Base-by-base conservation (phyloP, 1,140 invertebrate species). In the Polypedilum pembai region DNA sequence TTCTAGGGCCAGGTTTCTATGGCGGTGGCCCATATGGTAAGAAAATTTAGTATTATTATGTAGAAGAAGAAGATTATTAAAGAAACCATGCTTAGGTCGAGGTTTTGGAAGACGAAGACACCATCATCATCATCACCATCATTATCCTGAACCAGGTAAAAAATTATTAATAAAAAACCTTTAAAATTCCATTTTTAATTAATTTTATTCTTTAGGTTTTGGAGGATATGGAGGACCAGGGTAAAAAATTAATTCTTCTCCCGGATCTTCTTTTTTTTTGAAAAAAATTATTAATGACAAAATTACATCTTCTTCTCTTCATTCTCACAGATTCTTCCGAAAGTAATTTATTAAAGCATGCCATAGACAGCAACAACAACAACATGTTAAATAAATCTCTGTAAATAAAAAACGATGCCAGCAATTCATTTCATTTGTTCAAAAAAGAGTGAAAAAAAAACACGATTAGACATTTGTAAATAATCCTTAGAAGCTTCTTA, bases 51-150 rank as follows among this genome's bases (percentile, higher is more conserved):
- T 33, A 3, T 33, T 33, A 5, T 33, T 33, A 33, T 33, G 24
- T 33, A 33, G 24, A 5, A 33, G 24, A 33, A 33, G 5, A n/a
- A 33, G 5, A 33, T 33, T 33, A 33, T 5, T 33, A 33, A 33
- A 33, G 24, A 33, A 33, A 33, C 1, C 1, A 56, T 56, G 0
- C 3, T 21, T 69, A 18, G 65, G 17, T 20, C 65, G 7, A 21
- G 65, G 65, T 7, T 69, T 20, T 69, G 18, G 65, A 69, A 69
- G 65, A 69, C 17, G 65, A 10, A 18, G 17, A 20, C 17, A 21
- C 5, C 65, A 69, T 1, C 65, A 69, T 21, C 65, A 69, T 69
- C 65, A 69, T 69, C 65, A 69, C 17, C 65, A 69, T 20, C 20
- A 69, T 69, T 21, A 69, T 20, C 15, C 17, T 1, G 65, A 18